Percentiles rank a stretch among this genome's conserved stretches.
Conservation (phyloP, 1,140 invertebrate species). For the Meloidogyne exigua region DNA sequence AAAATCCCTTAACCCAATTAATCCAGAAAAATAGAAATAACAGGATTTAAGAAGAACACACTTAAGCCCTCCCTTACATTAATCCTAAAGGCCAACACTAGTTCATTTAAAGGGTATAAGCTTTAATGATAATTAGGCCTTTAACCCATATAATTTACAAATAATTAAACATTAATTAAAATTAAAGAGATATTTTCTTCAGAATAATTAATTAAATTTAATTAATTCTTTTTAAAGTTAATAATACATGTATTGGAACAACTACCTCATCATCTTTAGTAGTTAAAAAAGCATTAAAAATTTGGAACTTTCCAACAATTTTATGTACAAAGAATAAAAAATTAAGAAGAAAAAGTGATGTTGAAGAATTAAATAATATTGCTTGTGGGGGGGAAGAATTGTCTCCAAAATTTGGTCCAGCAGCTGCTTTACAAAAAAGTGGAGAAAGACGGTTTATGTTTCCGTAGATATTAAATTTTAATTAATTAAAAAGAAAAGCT, state of each 20-base stretch:
- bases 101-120: no score
- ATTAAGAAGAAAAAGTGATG: slow-evolving; percentile 14
- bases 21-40: no score
- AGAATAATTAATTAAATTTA: no score
- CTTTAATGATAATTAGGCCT: no score
- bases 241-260: not conserved
- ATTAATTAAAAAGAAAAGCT: not conserved
- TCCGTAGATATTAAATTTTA: slow-evolving; percentile 12
- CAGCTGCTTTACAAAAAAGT: slow-evolving; percentile 9
- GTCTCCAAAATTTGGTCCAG: slow-evolving; percentile 15
- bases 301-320: not conserved
- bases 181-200: no score
- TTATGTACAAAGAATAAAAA: not conserved
- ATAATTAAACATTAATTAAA: no score
- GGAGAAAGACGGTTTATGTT: slow-evolving; percentile 24
- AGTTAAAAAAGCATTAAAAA: not conserved
- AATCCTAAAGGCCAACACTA: no score
- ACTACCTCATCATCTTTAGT: not conserved
- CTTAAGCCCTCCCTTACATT: no score
- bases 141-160: no score
- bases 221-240: not conserved
- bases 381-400: not conserved
- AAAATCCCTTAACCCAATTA: no score
- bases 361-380: slow-evolving; percentile 1
- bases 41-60: no score